phyloP scores from a whole-genome alignment of 2,797 vertebrate genomes.

The Tolypeutes matacus region DNA sequence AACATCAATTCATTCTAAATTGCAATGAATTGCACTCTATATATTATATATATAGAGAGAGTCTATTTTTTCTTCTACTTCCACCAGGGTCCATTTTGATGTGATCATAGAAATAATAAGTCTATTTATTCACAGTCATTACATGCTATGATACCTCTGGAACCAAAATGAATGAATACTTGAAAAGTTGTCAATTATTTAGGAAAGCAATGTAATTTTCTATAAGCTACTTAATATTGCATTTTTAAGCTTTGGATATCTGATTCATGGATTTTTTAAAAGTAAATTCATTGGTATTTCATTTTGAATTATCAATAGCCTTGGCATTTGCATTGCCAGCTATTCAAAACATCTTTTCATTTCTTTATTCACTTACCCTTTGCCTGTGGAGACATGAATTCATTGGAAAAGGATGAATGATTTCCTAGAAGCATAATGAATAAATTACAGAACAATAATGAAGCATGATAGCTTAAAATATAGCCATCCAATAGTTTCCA shows the following conservation, averaged over 20 bases:
- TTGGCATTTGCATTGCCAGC: background rate
- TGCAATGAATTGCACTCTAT: background rate
- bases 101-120: background rate
- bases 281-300: rapidly evolving
- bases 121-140: background rate
- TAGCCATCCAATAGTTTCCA: background rate
- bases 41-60: background rate
- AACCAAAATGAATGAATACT: conserved; percentile 21
- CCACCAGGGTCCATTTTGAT: background rate
- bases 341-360: conserved; percentile 23
- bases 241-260: background rate
- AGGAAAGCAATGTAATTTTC: background rate
- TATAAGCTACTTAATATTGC: background rate
- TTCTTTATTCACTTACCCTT: background rate
- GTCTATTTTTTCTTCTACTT: background rate
- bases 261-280: background rate
- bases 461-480: background rate
- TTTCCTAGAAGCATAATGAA: background rate
- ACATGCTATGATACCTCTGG: background rate
- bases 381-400: background rate
- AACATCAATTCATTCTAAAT: background rate
- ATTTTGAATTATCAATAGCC: background rate
- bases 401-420: background rate
- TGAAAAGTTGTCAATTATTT: background rate
- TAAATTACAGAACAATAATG: background rate